Base-by-base conservation (phyloP, 2,797 vertebrate genomes). In the Adelosebastes latens region DNA sequence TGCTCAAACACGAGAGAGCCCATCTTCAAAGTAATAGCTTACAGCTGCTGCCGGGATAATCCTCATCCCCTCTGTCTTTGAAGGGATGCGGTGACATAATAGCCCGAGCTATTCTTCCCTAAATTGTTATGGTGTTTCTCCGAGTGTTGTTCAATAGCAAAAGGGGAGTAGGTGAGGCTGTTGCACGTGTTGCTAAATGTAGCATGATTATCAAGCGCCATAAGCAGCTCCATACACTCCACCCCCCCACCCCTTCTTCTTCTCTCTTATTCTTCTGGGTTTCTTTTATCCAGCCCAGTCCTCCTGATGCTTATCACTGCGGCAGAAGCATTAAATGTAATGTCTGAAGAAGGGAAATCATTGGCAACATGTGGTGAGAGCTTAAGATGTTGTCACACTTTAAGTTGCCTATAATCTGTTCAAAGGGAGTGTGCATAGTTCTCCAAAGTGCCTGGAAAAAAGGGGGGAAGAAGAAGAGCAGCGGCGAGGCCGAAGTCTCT, bases 21-120 rank as follows among this genome's bases (percentile, higher is more conserved):
- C 90, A 86, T 96, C 97, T 97, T 98, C 96, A 97, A 97, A 98
- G 97, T 95, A 95, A 97, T 96, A 95, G 96, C 96, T 98, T 97
- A 96, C 97, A 98, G 97, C 97, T 98, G 97, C 96, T 96, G 96
- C 81, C 81, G 92, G 94, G 96, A 88, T 96, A 96, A 96, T 97
- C 96, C 95, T 94, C 95, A 95, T 88, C 89, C 92, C 94, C 91
- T 96, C 96, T 95, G 95, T 96, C 96, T 97, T 96, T 94, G 92
- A 94, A 89, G 88, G 86, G 95, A 93, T 90, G 91, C 62, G 84
- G 87, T 95, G 95, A 96, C 97, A 97, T 97, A 97, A 97, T 96
- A 95, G 97, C 91, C 74, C 72, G 2, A 67, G 91, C 95, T 85
- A 89, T 94, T 95, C 92, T 89, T 91, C 79, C 87, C 92, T 87